These are phyloP conservation scores for Aldabrachelys gigantea DNA, from an alignment of 2,113 vertebrate genomes.

Conservation along the genomic window DNA sequence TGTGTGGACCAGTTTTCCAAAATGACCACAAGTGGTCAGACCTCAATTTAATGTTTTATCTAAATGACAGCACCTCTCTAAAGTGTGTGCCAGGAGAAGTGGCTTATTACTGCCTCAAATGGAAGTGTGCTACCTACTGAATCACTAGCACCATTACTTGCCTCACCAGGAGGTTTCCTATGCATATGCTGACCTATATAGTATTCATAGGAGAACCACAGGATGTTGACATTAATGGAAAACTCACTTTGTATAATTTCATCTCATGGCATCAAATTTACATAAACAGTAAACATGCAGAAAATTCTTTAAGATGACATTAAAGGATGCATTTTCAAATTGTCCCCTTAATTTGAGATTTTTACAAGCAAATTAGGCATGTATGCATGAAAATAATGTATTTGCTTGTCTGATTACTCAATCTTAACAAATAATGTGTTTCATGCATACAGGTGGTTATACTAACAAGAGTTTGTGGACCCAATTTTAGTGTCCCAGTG, in stretches of 20 bases:
- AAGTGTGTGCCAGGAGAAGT: neutral
- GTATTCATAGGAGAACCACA: neutral
- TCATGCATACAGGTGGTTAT: neutral
- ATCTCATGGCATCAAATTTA: neutral
- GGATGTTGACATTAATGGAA: neutral
- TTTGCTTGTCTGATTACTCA: neutral
- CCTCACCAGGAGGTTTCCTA: neutral
- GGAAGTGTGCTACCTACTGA: neutral
- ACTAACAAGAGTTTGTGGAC: neutral
- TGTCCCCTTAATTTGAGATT: neutral
- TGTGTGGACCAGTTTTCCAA: neutral
- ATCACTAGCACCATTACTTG: neutral
- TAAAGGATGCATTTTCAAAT: neutral
- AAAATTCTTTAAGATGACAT: neutral
- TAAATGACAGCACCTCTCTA: neutral
- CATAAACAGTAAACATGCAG: neutral
- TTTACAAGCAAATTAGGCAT: neutral
- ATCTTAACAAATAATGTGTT: neutral
- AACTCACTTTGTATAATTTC: neutral
- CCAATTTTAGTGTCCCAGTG: neutral
- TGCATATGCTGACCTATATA: neutral
- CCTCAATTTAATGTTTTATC: fast-evolving
- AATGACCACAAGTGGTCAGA: neutral
- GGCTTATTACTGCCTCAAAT: neutral
- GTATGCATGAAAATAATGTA: neutral